Evolutionary conservation across 1,140 invertebrate species (phyloP), one percentile per base, ranked within the genome.

Genomic region (Drosophila bocqueti): DNA sequence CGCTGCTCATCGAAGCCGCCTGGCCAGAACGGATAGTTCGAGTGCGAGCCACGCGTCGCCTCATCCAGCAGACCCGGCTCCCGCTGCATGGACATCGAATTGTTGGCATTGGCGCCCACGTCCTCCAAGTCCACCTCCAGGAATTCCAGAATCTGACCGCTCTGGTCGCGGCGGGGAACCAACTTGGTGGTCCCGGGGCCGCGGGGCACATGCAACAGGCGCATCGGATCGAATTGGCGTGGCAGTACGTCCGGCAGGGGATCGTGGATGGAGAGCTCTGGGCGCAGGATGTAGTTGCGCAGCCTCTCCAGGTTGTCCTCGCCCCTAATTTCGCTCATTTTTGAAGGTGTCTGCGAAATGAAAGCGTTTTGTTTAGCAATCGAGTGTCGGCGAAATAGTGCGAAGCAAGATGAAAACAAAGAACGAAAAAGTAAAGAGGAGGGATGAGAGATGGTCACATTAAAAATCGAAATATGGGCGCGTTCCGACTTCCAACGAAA

Each of bases 11-110:
- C 95, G 82, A 97, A 96, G 40, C 96, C 96, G 40, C 96, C 96
- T 94, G 66, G 97, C 96, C 96, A 96, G 92, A 97, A 97, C 31
- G 96, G 96, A 91, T 94, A 95, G 91, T 96, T 97, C 59, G 95
- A 95, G 0, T 95, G 93, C 90, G 95, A 96, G 7, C 96, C 96
- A 84, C 94, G 94, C 9, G 96, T 94, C 76, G 94, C 94, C 40
- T 93, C 92, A 45, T 95, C 93, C 29, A 93, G 54, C 43, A 95
- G 93, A 4, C 93, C 94, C 26, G 95, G 95, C 67, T 95, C 94
- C 76, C 96, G 93, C 38, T 93, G 94, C 93, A 97, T 94, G 5
- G 96, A 97, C 93, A 96, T 95, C 0, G 96, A 97, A 93, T 97
- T 97, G 86, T 94, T 95, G 2, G 95, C 94, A 79, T 95, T 96